Percentiles rank a stretch among this genome's conserved stretches.
These are phyloP conservation scores for Nipponia nippon DNA, from an alignment of 2,113 vertebrate genomes.

Conservation along the genomic window DNA sequence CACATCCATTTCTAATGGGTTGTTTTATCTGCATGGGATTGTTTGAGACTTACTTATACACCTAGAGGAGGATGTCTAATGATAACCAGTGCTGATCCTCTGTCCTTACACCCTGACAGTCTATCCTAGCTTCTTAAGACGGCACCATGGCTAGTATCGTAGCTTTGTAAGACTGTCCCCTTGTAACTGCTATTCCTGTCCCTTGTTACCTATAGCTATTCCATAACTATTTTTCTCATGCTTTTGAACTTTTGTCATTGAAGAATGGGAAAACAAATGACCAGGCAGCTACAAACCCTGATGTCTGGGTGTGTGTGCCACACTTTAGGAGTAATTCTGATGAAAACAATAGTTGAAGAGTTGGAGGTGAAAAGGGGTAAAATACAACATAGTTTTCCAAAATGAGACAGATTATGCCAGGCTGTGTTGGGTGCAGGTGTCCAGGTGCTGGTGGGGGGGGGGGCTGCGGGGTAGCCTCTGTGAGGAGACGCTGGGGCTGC, in stretches of 20 bases:
- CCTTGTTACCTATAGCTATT: not conserved
- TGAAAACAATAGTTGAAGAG: not conserved
- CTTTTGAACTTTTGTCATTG: not conserved
- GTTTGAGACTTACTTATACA: not conserved
- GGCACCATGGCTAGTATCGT: not conserved
- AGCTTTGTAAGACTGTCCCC: not conserved
- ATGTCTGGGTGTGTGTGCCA: not conserved
- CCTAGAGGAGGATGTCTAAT: not conserved
- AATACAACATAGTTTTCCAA: not conserved
- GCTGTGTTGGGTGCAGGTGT: not conserved
- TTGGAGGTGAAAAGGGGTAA: not conserved
- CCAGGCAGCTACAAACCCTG: not conserved
- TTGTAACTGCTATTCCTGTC: not conserved
- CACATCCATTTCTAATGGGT: not conserved
- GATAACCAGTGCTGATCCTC: not conserved
- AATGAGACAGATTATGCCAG: not conserved
- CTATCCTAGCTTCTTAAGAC: not conserved
- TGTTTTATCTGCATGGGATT: not conserved
- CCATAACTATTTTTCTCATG: not conserved
- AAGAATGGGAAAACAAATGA: not conserved
- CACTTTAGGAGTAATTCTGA: not conserved
- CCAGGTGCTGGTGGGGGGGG: rapidly evolving
- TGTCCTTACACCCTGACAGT: not conserved
- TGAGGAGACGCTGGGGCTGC: not conserved
- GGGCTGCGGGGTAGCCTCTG: not conserved